A percentile compares a stretch with the other conserved stretches of the same genome.
These are phyloP conservation scores for Tenthredo mesomela DNA, from an alignment of 2,888 invertebrate species.

Conservation along the genomic window DNA sequence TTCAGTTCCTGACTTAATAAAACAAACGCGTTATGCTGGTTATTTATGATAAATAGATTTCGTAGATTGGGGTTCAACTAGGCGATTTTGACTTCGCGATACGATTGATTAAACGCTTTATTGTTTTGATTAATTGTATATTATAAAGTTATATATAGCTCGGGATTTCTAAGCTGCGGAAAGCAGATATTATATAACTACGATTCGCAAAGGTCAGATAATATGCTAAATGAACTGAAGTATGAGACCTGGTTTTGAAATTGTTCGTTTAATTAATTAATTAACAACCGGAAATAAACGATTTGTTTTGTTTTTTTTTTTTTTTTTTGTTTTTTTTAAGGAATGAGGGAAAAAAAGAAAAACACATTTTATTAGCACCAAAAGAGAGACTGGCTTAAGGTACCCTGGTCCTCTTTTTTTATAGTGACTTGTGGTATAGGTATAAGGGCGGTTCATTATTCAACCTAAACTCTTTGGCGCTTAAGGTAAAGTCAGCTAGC, in stretches of 20 bases:
- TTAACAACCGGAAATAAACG: background rate
- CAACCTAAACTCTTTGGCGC: constrained; percentile 42
- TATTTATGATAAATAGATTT: constrained; percentile 48
- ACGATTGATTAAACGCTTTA: constrained; percentile 43
- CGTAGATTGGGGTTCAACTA: background rate
- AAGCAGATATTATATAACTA: background rate
- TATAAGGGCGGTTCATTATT: constrained; percentile 33
- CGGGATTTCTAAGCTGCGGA: background rate
- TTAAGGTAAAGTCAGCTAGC: background rate
- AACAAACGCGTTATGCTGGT: constrained; percentile 4
- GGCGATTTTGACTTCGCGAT: background rate
- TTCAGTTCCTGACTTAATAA: constrained; percentile 32
- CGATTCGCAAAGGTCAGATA: background rate
- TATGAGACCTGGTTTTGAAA: background rate
- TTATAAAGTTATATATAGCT: background rate
- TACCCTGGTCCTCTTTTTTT: background rate
- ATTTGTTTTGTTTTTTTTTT: background rate
- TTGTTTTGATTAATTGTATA: constrained; percentile 10
- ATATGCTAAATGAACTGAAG: background rate
- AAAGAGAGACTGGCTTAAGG: background rate
- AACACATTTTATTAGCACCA: background rate
- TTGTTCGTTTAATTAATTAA: background rate
- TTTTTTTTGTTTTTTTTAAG: background rate
- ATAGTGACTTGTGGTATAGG: background rate
- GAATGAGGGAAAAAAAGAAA: background rate